A percentile compares a stretch with the other conserved stretches of the same genome.
phyloP scores from a whole-genome alignment of 2,797 vertebrate species.

The Sebastes minor region DNA sequence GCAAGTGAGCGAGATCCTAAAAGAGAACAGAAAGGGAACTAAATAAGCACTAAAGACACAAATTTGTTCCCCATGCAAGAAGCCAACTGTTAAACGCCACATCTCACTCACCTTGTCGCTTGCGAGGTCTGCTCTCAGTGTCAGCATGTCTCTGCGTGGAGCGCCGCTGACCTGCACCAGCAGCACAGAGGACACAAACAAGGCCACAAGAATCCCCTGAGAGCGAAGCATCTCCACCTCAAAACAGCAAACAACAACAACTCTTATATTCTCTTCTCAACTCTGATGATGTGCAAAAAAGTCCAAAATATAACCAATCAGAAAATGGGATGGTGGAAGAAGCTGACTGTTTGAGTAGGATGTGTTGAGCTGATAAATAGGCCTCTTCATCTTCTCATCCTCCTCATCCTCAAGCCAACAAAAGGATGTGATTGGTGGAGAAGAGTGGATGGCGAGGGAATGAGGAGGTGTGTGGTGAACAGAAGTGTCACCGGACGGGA shows the following conservation, averaged over 20 bases:
- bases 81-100: not conserved
- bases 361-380: constrained; percentile 61
- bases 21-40: not conserved
- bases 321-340: not conserved
- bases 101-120: constrained; percentile 68
- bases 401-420: constrained; percentile 48
- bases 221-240: constrained; percentile 68
- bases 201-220: constrained; percentile 63
- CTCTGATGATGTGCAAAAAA: not conserved
- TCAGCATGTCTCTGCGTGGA: constrained; percentile 57
- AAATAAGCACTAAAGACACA: not conserved
- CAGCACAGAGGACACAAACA: constrained; percentile 57
- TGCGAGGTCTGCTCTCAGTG: constrained; percentile 50
- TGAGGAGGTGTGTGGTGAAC: constrained; percentile 23
- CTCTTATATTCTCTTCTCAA: not conserved
- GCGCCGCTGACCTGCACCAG: constrained; percentile 55
- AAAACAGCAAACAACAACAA: not conserved
- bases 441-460: not conserved
- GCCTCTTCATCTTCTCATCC: constrained; percentile 48
- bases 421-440: constrained; percentile 72
- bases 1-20: constrained; percentile 66
- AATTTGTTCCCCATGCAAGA: not conserved
- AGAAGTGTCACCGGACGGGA: constrained; percentile 25
- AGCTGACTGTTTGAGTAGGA: not conserved
- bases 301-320: not conserved